Evolutionary conservation across 2,888 invertebrate species (phyloP).

Genomic region (Strigamia maritima): DNA sequence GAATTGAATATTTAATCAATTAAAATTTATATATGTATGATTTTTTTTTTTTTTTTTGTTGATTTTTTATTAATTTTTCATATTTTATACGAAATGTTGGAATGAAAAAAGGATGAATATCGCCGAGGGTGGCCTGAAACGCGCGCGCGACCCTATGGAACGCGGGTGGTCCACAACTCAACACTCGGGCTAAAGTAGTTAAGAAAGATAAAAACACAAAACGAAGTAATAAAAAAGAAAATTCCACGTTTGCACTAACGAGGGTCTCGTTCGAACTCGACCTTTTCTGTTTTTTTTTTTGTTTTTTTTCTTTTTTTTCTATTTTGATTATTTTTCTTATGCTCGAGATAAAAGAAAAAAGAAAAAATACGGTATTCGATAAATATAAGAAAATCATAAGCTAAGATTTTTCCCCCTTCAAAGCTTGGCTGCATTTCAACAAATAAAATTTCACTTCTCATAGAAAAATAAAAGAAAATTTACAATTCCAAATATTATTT

Average conservation of each 20-base stretch:
- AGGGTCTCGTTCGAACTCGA: background rate
- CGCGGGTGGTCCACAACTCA: constrained; percentile 27
- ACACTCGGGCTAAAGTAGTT: constrained; percentile 17
- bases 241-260: constrained; percentile 20
- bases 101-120: background rate
- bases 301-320: background rate
- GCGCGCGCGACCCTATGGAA: constrained; percentile 29
- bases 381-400: background rate
- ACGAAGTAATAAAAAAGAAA: constrained; percentile 27
- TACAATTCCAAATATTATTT: too few species aligned
- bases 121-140: constrained; percentile 21
- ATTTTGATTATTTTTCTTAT: too few species aligned
- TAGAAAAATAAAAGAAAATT: too few species aligned
- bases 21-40: background rate
- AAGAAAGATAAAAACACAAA: constrained; percentile 7
- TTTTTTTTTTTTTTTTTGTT: background rate
- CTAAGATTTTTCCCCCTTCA: too few species aligned
- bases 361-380: background rate
- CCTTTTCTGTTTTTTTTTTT: background rate
- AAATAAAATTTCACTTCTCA: too few species aligned
- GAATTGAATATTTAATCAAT: too few species aligned
- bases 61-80: background rate
- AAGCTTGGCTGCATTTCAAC: too few species aligned
- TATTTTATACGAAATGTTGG: too few species aligned
- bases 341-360: background rate